Base-by-base conservation (phyloP, 2,797 vertebrate species). In the Leucoraja ocellata region DNA sequence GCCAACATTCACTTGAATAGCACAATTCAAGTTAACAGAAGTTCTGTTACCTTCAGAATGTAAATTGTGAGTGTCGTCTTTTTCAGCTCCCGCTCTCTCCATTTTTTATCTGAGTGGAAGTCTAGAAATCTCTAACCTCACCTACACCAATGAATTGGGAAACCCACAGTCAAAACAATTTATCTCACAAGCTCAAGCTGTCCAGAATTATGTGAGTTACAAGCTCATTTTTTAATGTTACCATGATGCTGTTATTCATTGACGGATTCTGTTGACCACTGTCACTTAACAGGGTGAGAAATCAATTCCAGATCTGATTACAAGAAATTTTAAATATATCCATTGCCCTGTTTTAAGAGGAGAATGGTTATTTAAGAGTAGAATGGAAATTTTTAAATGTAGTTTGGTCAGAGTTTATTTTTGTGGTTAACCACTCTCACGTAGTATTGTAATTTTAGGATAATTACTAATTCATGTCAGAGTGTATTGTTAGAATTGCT, bases 91-190 rank as follows among this genome's bases (percentile, higher is more conserved):
- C 13, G 94, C 96, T 92, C 96, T 96, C 94, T 96, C 96, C 58
- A 96, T 96, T 95, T 95, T 98, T 96, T 97, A 97, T 95, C 95
- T 98, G 1, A 95, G 97, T 84, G 97, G 97, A 96, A 98, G 96
- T 4, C 63, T 97, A 94, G 97, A 98, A 96, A 97, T 98, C 94
- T 95, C 96, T 94, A 97, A 98, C 95, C 92, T 97, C 95, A 98
- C 95, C 95, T 98, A 97, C 54, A 96, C 97, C 93, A 95, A 95
- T 32, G 96, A 97, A 93, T 95, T 98, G 94, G 95, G 93, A 54
- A 95, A 98, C 95, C 96, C 96, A 93, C 94, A 95, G 93, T 98
- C 97, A 76, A 95, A 95, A 73, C 96, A 97, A 95, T 98, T 97
- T 95, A 95, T 94, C 93, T 94, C 96, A 95, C 97, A 97, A 96